Base-by-base conservation (phyloP, 2,888 invertebrate species). In the Camptogramma bilineatum region DNA sequence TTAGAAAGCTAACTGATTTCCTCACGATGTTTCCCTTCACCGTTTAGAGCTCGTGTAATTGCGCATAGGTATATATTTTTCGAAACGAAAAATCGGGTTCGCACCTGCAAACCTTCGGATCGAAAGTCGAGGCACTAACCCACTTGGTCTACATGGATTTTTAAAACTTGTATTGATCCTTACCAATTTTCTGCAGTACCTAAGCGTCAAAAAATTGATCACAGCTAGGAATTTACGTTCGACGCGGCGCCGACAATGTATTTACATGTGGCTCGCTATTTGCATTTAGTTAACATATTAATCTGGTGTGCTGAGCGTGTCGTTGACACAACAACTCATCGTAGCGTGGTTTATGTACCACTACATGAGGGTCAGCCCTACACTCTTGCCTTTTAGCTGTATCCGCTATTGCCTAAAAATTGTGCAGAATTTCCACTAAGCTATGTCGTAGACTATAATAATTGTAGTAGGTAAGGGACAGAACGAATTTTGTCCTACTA, bases 231-330 rank as follows among this genome's bases (percentile, higher is more conserved):
- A 28, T 61, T 17, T n/a, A 55, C 60, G 31, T 57, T 53, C 34
- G 18, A 56, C n/a, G 39, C 24, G 44, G 31, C 52, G 46, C 50
- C 54, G 46, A 65, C 56, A 60, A 57, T 34, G 79, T 57, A 52
- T 62, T 59, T 58, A 61, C 55, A 68, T 61, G 34, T 62, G 52
- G 52, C 53, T 50, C 34, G 46, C 77, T 84, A 88, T 88, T 88
- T 87, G 85, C 86, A 88, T 88, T 82, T 83, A 84, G 81, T 88
- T 90, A 83, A 86, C 88, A 89, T 89, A 88, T 86, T 86, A 86
- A 84, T 82, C 74, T 81, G 77, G 82, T 85, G 84, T 85, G 44
- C 57, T 60, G 52, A 58, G 56, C 44, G 60, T 85, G 85, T 77
- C 79, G 83, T 78, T 82, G 83, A 81, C 83, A 82, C 78, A 73